phyloP scores from a whole-genome alignment of 1,140 invertebrate genomes.

The Anagrus nilaparvatae region DNA sequence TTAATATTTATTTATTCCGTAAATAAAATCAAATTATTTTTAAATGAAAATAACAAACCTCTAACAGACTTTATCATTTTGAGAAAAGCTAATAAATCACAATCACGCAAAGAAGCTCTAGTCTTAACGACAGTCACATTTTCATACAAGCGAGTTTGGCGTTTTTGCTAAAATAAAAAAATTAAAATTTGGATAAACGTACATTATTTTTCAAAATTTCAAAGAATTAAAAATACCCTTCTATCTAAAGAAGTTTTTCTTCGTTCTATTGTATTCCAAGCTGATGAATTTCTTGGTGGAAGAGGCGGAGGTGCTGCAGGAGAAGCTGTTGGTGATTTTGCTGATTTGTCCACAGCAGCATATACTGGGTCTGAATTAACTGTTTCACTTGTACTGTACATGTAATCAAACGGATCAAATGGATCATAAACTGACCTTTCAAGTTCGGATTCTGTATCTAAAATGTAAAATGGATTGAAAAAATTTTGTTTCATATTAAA shows the following conservation, averaged over 20 bases:
- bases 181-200: conserved; percentile 3
- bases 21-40: background rate
- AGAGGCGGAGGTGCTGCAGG: conserved; percentile 48
- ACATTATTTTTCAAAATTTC: conserved; percentile 1
- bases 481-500: conserved; percentile 3
- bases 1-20: background rate
- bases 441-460: conserved; percentile 45
- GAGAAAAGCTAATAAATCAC: conserved; percentile 68
- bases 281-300: conserved; percentile 46
- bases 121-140: conserved; percentile 55
- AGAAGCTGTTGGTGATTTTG: conserved; percentile 48
- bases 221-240: conserved; percentile 24
- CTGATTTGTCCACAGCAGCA: conserved; percentile 58
- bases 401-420: conserved; percentile 77
- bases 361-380: conserved; percentile 68
- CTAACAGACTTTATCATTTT: conserved; percentile 66
- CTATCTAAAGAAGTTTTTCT: conserved; percentile 40
- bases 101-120: conserved; percentile 53
- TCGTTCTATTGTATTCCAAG: conserved; percentile 45
- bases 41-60: conserved; percentile 44
- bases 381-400: conserved; percentile 63
- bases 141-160: conserved; percentile 55
- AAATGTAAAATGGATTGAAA: conserved; percentile 11
- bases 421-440: conserved; percentile 69
- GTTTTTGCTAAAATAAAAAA: conserved; percentile 33